Conservation (phyloP, 2,888 invertebrate species). For the Apamea epomidion region DNA sequence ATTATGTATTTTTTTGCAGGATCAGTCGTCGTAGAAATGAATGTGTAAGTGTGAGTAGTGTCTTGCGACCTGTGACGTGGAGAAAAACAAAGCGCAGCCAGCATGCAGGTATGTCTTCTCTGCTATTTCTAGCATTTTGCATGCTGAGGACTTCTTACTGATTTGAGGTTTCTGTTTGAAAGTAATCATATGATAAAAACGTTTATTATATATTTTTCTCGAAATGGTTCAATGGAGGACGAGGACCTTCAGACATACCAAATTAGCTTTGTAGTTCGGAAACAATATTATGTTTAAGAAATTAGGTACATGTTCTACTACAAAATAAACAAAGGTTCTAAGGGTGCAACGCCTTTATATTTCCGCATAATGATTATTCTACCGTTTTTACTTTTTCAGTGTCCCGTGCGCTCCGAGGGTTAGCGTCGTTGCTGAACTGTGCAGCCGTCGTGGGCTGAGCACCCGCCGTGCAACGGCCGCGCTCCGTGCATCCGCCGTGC, state of each 20-base stretch:
- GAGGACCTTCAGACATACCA: neutral
- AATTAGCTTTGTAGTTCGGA: neutral
- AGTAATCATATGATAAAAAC: neutral
- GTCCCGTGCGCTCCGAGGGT: neutral
- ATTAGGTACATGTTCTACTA: too few species aligned
- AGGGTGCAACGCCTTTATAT: neutral
- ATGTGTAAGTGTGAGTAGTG: neutral
- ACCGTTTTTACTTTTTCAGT: neutral
- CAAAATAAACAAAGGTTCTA: neutral
- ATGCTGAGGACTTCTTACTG: neutral
- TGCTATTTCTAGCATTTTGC: neutral
- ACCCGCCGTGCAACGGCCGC: too few species aligned
- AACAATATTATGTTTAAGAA: neutral
- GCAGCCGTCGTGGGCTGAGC: neutral
- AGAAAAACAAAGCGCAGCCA: neutral
- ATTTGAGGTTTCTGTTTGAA: neutral
- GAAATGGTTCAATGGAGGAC: neutral
- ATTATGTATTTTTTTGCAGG: neutral
- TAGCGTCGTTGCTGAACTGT: neutral
- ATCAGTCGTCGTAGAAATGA: neutral
- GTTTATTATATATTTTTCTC: neutral
- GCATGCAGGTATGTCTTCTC: neutral
- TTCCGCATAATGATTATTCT: neutral
- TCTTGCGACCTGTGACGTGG: neutral
- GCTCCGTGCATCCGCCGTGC: neutral